Conservation (phyloP, 2,888 invertebrate genomes). For the Drosophila borborema region DNA sequence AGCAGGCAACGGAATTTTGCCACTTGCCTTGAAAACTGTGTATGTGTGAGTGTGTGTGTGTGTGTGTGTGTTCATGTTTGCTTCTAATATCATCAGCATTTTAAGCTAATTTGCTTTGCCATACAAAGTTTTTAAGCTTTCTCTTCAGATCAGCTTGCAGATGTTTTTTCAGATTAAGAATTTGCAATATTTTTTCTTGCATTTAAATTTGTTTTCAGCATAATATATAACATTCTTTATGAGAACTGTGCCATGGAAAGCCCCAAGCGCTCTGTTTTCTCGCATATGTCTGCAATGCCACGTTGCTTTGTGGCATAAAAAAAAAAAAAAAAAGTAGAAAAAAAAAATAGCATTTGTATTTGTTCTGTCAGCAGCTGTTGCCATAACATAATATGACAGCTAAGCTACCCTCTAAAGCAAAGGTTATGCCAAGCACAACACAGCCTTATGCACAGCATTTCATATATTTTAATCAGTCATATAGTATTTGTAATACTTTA, state of each 20-base stretch:
- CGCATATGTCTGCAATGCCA: constrained; percentile 1
- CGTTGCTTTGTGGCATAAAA: background rate
- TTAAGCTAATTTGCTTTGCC: background rate
- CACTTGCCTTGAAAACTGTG: constrained; percentile 16
- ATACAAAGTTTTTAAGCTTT: background rate
- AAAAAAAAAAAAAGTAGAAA: background rate
- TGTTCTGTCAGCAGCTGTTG: constrained; percentile 9
- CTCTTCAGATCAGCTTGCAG: background rate
- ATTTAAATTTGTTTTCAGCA: background rate
- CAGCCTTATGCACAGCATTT: background rate
- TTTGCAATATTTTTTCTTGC: background rate
- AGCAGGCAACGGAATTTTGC: constrained; percentile 39
- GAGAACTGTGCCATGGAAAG: background rate
- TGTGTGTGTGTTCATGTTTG: background rate
- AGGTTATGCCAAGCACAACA: background rate
- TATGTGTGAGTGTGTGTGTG: background rate
- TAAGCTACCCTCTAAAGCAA: background rate
- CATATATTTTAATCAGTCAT: constrained; percentile 1
- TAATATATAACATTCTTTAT: background rate
- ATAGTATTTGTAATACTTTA: background rate
- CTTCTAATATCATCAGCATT: constrained; percentile 4
- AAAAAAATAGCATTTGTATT: background rate
- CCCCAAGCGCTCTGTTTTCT: constrained; percentile 2
- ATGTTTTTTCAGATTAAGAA: background rate
- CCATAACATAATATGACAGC: constrained; percentile 1